phyloP scores from a whole-genome alignment of 1,140 invertebrate species.

The Drosophila busckii region DNA sequence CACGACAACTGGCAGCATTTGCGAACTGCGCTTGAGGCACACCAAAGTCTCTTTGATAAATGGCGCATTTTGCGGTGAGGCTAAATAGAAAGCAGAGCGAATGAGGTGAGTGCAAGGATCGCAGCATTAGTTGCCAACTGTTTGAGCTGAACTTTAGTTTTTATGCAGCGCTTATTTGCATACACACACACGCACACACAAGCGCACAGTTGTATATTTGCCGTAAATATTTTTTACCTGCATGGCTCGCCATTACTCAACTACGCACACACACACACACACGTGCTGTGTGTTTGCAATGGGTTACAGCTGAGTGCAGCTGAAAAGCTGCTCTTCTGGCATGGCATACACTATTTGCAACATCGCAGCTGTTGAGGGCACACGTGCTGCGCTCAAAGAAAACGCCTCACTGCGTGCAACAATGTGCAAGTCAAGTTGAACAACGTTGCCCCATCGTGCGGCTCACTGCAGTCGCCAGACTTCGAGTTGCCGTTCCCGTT shows the following conservation, averaged over 20 bases:
- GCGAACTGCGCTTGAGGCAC: conserved; percentile 16
- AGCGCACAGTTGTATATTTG: conserved; percentile 9
- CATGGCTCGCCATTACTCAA: conserved; percentile 45
- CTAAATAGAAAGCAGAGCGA: not conserved
- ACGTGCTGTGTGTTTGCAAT: not conserved
- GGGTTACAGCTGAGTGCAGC: conserved; percentile 36
- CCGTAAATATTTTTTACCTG: conserved; percentile 55
- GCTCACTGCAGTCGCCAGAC: not conserved
- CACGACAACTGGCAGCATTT: conserved; percentile 5
- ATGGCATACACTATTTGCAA: too few species aligned
- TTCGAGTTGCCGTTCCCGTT: not conserved
- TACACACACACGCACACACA: not conserved
- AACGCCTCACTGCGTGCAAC: conserved; percentile 62
- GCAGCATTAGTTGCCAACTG: conserved; percentile 46
- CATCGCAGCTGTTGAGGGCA: conserved; percentile 2
- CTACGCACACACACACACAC: conserved; percentile 4
- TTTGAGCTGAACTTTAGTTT: conserved; percentile 53
- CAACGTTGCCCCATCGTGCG: conserved; percentile 13
- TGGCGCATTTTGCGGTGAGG: conserved; percentile 30
- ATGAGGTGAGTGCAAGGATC: conserved; percentile 16
- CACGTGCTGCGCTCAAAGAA: conserved; percentile 55
- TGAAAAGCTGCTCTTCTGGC: conserved; percentile 11
- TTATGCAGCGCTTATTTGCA: not conserved
- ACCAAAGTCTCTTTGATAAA: conserved; percentile 63
- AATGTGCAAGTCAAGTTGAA: conserved; percentile 66